Percentiles rank a stretch among this genome's conserved stretches.
These are phyloP conservation scores for Leptestheria dahalacensis DNA, from an alignment of 1,140 invertebrate species.

Conservation along the genomic window DNA sequence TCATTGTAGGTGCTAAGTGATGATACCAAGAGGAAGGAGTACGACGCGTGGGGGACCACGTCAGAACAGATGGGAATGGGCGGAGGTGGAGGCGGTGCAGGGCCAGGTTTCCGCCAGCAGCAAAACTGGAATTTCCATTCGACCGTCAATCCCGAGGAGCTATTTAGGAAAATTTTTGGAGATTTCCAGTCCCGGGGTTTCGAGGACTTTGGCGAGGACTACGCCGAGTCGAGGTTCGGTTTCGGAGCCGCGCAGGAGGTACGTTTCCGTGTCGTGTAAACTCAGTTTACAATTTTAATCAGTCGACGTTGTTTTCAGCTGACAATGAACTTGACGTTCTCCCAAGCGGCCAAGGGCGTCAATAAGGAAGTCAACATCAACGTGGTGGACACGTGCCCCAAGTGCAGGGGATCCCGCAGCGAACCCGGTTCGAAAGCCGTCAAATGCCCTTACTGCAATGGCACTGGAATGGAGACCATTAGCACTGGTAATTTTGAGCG, in stretches of 20 bases:
- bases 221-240: slow-evolving; percentile 69
- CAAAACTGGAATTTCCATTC: slow-evolving; percentile 68
- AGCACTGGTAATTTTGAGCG: slow-evolving; percentile 37
- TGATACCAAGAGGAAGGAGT: slow-evolving; percentile 77
- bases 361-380: slow-evolving; percentile 89
- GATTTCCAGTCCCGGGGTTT: slow-evolving; percentile 47
- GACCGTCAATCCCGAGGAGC: slow-evolving; percentile 83
- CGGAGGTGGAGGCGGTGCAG: slow-evolving; percentile 27
- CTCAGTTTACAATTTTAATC: neutral
- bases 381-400: slow-evolving; percentile 79
- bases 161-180: slow-evolving; percentile 83
- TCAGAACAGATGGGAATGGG: slow-evolving; percentile 67
- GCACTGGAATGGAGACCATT: slow-evolving; percentile 90
- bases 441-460: slow-evolving; percentile 83
- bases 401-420: slow-evolving; percentile 67
- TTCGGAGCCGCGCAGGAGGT: slow-evolving; percentile 84
- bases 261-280: no score
- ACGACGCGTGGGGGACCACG: slow-evolving; percentile 83
- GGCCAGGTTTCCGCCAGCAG: neutral
- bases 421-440: slow-evolving; percentile 76
- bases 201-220: slow-evolving; percentile 47
- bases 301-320: slow-evolving; percentile 35
- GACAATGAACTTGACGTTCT: slow-evolving; percentile 78
- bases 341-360: slow-evolving; percentile 86
- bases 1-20: slow-evolving; percentile 66